These are phyloP conservation scores for Bambusicola thoracicus DNA, from an alignment of 2,113 vertebrate genomes.

Conservation along the genomic window DNA sequence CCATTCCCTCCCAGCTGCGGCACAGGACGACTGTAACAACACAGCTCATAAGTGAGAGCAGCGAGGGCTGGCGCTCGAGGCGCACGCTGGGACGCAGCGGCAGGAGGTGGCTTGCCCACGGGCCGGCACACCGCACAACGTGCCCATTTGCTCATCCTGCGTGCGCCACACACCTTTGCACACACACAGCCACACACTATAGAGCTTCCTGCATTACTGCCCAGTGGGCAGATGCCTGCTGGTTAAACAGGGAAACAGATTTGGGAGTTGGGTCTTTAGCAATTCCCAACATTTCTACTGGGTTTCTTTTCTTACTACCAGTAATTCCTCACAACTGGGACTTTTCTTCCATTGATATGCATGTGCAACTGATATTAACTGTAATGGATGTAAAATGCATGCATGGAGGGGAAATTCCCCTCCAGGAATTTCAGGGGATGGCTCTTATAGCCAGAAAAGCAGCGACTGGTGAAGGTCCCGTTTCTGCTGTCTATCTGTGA, in stretches of 20 bases:
- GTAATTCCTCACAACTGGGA: conserved; percentile 19
- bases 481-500: background rate
- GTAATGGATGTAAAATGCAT: conserved; percentile 60
- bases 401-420: conserved; percentile 16
- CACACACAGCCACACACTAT: background rate
- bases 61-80: background rate
- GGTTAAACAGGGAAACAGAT: background rate
- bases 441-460: conserved; percentile 22
- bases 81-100: background rate
- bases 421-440: conserved; percentile 47
- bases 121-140: background rate
- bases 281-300: conserved; percentile 46
- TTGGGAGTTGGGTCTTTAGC: conserved; percentile 32
- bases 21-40: conserved; percentile 21
- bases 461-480: conserved; percentile 1
- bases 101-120: background rate
- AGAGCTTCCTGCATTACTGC: conserved; percentile 36
- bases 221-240: background rate
- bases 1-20: background rate
- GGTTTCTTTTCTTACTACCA: conserved; percentile 57
- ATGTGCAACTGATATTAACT: conserved; percentile 64
- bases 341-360: conserved; percentile 42
- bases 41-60: background rate
- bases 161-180: background rate
- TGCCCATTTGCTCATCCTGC: background rate